These are phyloP conservation scores for Stomorhina lunata DNA, from an alignment of 2,888 invertebrate genomes.

Conservation along the genomic window DNA sequence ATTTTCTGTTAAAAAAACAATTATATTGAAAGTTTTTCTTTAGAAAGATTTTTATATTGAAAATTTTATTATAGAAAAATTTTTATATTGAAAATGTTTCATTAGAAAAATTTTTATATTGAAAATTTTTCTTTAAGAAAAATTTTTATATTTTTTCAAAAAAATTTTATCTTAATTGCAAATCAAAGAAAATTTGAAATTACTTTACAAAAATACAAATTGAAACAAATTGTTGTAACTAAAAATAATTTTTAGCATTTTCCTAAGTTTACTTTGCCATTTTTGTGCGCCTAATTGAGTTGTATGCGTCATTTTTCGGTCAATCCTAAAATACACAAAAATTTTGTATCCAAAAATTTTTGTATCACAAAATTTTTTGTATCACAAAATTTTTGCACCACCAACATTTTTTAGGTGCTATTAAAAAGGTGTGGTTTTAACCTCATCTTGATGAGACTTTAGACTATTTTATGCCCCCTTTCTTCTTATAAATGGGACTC, in stretches of 20 bases:
- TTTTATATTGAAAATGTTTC: too few relatives aligned
- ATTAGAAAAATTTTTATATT: too few relatives aligned
- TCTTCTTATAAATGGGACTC: not conserved
- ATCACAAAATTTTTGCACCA: not conserved
- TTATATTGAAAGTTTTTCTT: too few relatives aligned
- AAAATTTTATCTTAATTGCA: too few relatives aligned
- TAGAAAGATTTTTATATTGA: too few relatives aligned
- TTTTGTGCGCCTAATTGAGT: slow-evolving; percentile 25
- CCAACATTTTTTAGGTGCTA: not conserved
- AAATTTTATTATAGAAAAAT: too few relatives aligned
- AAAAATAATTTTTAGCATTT: slow-evolving; percentile 51
- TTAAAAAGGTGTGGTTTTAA: slow-evolving; percentile 43
- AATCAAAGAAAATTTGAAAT: too few relatives aligned
- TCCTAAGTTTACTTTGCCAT: slow-evolving; percentile 8
- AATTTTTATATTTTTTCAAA: too few relatives aligned
- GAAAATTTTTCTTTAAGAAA: too few relatives aligned
- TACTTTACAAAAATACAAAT: too few relatives aligned
- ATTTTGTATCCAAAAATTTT: not conserved
- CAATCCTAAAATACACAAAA: slow-evolving; percentile 44
- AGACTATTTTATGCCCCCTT: not conserved
- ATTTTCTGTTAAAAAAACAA: too few relatives aligned
- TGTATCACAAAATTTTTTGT: not conserved
- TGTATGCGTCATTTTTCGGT: slow-evolving; percentile 62
- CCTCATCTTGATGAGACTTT: not conserved
- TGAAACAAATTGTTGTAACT: not conserved